These are phyloP conservation scores for Colossoma macropomum DNA, from an alignment of 2,113 vertebrate genomes.

Conservation along the genomic window DNA sequence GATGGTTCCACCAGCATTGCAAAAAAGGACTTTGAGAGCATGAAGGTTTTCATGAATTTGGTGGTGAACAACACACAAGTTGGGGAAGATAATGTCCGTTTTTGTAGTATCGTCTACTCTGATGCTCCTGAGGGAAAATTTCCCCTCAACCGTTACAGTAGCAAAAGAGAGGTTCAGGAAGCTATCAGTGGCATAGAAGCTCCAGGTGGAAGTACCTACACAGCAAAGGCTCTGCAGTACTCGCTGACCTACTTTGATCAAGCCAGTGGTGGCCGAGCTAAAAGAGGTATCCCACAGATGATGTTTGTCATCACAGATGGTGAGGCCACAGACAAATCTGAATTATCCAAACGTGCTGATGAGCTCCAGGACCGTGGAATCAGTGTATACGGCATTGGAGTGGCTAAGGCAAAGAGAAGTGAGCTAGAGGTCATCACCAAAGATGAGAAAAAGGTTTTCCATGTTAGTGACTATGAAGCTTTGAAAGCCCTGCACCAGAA, in stretches of 20 bases:
- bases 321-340: conserved; percentile 62
- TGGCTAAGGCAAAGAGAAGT: conserved; percentile 60
- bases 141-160: conserved; percentile 63
- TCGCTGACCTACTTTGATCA: conserved; percentile 67
- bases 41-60: conserved; percentile 76
- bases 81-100: conserved; percentile 70
- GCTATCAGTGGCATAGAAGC: conserved; percentile 65
- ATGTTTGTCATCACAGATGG: conserved; percentile 83
- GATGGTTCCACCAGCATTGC: conserved; percentile 74
- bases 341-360: conserved; percentile 52
- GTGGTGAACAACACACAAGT: conserved; percentile 77
- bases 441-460: conserved; percentile 68
- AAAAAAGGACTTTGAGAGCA: conserved; percentile 64
- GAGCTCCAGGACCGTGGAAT: conserved; percentile 64
- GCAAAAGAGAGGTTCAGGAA: conserved; percentile 62
- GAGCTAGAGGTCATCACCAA: conserved; percentile 75
- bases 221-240: conserved; percentile 73
- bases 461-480: conserved; percentile 67
- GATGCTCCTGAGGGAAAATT: conserved; percentile 59
- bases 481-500: conserved; percentile 74
- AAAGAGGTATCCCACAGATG: conserved; percentile 68
- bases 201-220: conserved; percentile 64
- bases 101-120: conserved; percentile 76
- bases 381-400: conserved; percentile 77
- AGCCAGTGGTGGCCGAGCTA: conserved; percentile 66